phyloP scores from a whole-genome alignment of 2,113 vertebrate genomes.

The Dipodomys merriami region DNA sequence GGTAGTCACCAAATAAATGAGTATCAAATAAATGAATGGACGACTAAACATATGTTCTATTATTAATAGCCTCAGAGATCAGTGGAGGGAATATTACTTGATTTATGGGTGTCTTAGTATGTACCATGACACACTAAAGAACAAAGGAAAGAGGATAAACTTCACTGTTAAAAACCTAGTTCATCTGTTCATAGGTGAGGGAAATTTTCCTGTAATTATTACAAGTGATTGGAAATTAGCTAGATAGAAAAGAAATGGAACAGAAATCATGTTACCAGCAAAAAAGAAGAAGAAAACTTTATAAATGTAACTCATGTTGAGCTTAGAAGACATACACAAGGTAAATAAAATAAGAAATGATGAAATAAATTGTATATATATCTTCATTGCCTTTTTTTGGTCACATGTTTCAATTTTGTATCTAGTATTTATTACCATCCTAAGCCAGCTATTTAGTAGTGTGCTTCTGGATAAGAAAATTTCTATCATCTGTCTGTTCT shows the following conservation, averaged over 20 bases:
- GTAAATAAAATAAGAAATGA: neutral
- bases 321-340: neutral
- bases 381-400: neutral
- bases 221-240: neutral
- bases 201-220: neutral
- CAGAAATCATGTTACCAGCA: neutral
- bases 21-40: neutral
- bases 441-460: neutral
- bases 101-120: neutral
- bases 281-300: neutral
- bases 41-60: neutral
- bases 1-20: slow-evolving; percentile 40
- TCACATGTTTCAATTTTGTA: neutral
- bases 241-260: neutral
- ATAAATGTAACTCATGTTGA: neutral
- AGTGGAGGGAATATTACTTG: neutral
- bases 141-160: neutral
- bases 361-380: neutral
- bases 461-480: neutral
- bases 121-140: neutral
- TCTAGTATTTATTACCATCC: neutral
- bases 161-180: neutral
- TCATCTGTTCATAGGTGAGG: neutral
- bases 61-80: slow-evolving; percentile 17
- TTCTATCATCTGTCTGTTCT: neutral